Base-by-base conservation (phyloP, 2,797 vertebrate genomes). In the Staurois parvus region DNA sequence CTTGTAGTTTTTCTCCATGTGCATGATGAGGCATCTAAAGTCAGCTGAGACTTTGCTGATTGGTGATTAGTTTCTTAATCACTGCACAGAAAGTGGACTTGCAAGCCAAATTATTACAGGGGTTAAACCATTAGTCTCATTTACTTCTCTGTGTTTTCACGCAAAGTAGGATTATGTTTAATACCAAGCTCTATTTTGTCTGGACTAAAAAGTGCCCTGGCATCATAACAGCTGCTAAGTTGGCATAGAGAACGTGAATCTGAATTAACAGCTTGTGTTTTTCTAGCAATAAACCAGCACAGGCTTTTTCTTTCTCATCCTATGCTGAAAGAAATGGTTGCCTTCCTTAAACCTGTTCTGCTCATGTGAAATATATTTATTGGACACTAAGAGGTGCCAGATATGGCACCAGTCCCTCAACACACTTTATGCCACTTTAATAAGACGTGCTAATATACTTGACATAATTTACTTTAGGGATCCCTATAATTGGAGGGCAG, bases 241-340 rank as follows among this genome's bases (percentile, higher is more conserved):
- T 75, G 72, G 81, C 81, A 74, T 83, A 67, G 40, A 45, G 59
- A 75, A 67, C 69, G 32, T 81, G 69, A 62, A 72, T 72, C 48
- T 81, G 79, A 81, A 72, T 81, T 81, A 73, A 73, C 79, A 81
- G 81, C 72, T 75, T 83, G 40, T 83, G 81, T 83, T 83, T 77
- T 72, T 12, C 72, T 83, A 75, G 81, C 72, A 83, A 75, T 83
- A 83, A 83, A 74, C 81, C 40, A 83, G n/a, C 15, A 3, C 21
- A 66, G 59, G 37, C 72, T 83, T 75, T 75, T 74, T 48, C 64
- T 83, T 74, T 75, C 40, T 34, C 45, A 83, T 67, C 56, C 73
- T 45, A 21, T 83, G 59, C 59, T 66, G 34, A 66, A 73, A 75
- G 37, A 67, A 83, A 83, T 73, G 80, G 81, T 59, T 32, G 72